Evolutionary conservation across 2,888 invertebrate genomes (phyloP).

Genomic region (Slavum lentiscoides): DNA sequence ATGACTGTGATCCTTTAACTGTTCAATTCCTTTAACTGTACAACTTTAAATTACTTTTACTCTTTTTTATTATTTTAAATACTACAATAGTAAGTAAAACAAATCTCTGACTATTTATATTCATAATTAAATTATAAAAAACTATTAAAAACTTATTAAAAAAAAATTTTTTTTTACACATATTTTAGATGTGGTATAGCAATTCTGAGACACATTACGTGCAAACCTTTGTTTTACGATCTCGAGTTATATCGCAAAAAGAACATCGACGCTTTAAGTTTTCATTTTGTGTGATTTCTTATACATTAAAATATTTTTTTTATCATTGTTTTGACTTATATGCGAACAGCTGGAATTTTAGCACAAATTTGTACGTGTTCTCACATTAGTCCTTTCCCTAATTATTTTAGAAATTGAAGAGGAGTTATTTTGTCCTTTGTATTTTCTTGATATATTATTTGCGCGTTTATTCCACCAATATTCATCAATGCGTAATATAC

Average conservation of each 20-base stretch:
- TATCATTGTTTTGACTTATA: conserved; percentile 6
- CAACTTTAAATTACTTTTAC: no score
- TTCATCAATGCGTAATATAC: neutral
- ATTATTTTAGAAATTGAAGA: neutral
- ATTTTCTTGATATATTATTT: neutral
- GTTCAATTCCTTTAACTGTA: no score
- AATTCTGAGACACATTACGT: neutral
- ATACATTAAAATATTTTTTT: neutral
- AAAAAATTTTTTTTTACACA: no score
- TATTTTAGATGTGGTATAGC: neutral
- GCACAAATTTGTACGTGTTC: neutral
- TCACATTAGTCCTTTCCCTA: neutral
- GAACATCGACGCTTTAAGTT: no score
- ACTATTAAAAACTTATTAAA: neutral
- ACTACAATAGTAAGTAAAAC: no score
- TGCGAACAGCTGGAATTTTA: neutral
- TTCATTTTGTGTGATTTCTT: no score
- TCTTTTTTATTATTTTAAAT: no score
- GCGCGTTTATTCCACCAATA: neutral
- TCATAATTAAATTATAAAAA: neutral
- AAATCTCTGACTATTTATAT: neutral
- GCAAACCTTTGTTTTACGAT: no score
- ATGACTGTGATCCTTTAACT: no score
- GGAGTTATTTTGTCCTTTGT: neutral
- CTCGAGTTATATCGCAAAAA: no score